A percentile compares a stretch with the other conserved stretches of the same genome.
These are phyloP conservation scores for Neotragus moschatus DNA, from an alignment of 2,113 vertebrate genomes.

Conservation along the genomic window DNA sequence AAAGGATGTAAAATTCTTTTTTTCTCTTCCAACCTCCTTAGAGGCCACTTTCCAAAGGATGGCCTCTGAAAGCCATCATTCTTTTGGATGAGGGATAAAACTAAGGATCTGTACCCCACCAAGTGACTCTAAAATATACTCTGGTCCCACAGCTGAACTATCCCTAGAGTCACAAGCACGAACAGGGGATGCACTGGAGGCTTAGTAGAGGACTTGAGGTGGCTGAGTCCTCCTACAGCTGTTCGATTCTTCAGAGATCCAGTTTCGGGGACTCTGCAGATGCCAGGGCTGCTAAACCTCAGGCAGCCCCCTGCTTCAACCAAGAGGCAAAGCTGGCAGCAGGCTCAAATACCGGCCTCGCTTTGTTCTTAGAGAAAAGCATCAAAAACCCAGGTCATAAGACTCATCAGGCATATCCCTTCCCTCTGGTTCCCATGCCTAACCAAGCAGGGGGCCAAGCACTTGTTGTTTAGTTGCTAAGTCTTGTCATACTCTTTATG, in stretches of 20 bases:
- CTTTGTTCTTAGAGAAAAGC: not conserved
- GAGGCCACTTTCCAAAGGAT: not conserved
- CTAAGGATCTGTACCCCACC: not conserved
- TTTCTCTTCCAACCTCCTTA: not conserved
- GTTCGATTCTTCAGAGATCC: not conserved
- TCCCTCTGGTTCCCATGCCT: not conserved
- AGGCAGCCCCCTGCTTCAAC: not conserved
- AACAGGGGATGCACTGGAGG: not conserved
- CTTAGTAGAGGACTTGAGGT: not conserved
- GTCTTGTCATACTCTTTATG: not conserved
- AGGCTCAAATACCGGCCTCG: not conserved
- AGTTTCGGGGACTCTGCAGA: not conserved
- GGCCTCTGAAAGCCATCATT: not conserved
- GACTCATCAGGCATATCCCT: conserved; percentile 33
- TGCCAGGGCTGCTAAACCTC: not conserved
- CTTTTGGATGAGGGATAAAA: not conserved
- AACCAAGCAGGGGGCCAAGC: conserved; percentile 42
- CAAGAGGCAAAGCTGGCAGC: not conserved
- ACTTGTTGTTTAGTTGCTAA: not conserved
- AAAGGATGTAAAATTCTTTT: not conserved
- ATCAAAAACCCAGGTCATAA: not conserved
- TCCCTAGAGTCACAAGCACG: not conserved
- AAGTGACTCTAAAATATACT: not conserved
- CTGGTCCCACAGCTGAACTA: not conserved
- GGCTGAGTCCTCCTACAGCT: not conserved